Evolutionary conservation across 2,797 vertebrate species (phyloP).

Genomic region (Hydrolagus colliei): DNA sequence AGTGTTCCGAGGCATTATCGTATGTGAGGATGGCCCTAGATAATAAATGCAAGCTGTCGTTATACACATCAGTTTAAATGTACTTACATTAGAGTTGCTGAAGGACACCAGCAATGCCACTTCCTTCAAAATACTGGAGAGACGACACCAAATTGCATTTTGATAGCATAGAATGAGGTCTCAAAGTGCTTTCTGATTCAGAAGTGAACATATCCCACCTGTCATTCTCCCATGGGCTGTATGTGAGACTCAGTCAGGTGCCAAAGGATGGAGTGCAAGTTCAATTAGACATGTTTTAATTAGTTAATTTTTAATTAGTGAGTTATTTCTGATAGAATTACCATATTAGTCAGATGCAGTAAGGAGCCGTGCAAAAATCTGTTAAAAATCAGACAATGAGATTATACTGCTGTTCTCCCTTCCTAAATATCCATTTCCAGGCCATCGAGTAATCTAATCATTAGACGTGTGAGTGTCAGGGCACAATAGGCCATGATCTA

Average conservation of each 20-base stretch:
- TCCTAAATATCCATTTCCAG: no score
- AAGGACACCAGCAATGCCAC: not conserved
- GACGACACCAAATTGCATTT: no score
- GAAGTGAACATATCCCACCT: not conserved
- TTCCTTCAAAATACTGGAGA: conserved; percentile 1
- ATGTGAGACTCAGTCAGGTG: not conserved
- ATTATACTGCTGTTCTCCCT: no score
- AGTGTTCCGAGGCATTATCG: not conserved
- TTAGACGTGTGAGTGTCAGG: no score
- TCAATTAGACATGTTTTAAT: not conserved
- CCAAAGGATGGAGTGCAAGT: not conserved
- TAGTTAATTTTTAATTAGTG: not conserved
- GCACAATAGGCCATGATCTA: no score
- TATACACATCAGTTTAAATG: no score
- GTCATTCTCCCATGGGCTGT: not conserved
- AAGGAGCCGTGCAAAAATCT: not conserved
- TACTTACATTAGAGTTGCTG: not conserved
- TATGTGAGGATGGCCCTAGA: not conserved
- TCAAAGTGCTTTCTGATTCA: not conserved
- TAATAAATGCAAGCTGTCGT: not conserved
- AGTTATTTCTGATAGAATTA: not conserved
- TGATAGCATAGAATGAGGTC: no score
- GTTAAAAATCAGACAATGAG: no score
- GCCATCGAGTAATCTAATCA: no score
- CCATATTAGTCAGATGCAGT: not conserved